Conservation (phyloP, 2,113 vertebrate genomes). For the Athene noctua region DNA sequence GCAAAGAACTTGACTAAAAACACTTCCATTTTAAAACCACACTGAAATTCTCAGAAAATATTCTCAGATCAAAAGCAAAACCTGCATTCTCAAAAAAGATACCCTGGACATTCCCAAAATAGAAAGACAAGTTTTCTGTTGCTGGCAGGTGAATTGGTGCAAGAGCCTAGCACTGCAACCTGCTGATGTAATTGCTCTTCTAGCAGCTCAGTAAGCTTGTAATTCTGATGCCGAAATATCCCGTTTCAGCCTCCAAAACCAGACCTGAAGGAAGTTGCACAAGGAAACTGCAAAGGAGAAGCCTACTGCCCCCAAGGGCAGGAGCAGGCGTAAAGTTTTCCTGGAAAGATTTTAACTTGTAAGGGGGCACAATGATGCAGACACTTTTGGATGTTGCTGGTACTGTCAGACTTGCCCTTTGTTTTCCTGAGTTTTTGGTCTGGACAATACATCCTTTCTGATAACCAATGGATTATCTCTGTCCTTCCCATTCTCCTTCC, state of each 20-base stretch:
- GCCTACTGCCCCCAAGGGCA: background rate
- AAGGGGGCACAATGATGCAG: accelerated
- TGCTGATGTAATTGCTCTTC: background rate
- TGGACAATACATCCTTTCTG: background rate
- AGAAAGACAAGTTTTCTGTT: background rate
- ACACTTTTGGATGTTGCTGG: background rate
- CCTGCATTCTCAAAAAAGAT: background rate
- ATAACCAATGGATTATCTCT: background rate
- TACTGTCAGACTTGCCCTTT: background rate
- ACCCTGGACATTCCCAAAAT: background rate
- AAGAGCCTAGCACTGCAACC: background rate
- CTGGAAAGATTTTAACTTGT: background rate
- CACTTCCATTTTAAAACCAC: background rate
- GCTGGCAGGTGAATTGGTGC: background rate
- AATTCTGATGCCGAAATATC: background rate
- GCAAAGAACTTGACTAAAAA: background rate
- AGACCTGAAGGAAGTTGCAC: background rate
- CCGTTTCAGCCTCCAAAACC: background rate
- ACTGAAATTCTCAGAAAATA: background rate
- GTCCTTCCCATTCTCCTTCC: background rate
- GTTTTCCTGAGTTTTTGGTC: background rate
- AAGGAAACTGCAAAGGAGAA: background rate
- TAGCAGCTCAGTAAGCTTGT: background rate
- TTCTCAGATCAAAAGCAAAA: slow-evolving; percentile 7
- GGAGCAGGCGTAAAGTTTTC: background rate